Base-by-base conservation (phyloP, 2,888 invertebrate species). In the Pelosia muscerda region DNA sequence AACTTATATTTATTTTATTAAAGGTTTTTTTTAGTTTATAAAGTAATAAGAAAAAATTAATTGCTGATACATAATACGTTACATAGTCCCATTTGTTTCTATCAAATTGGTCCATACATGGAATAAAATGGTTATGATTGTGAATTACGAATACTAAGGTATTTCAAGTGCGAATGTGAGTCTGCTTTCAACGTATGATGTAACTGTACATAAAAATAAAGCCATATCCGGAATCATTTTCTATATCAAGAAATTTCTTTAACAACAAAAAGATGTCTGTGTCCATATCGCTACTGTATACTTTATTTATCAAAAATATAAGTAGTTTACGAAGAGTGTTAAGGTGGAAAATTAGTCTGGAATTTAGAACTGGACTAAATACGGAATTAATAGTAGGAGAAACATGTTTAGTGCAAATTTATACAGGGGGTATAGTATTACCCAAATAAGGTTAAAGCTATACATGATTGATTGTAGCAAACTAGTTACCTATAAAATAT, bases 401-500 rank as follows among this genome's bases (percentile, higher is more conserved):
- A 8, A 49, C 8, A 49, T 49, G 15, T 42, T 19, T 42, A 9
- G n/a, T 42, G 1, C 4, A 49, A 19, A 49, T 49, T 2, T n/a
- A 19, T 42, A 42, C 6, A 42, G 19, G 49, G 9, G n/a, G 6
- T 6, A 2, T 49, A n/a, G n/a, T n/a, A 49, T 19, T 8, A 0
- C n/a, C 9, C 9, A n/a, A n/a, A 1, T 49, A n/a, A 49, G 49
- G 19, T n/a, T 49, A 49, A 19, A n/a, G 49, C 49, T n/a, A 49
- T 49, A n/a, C n/a, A 9, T 19, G n/a, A n/a, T 49, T 49, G n/a
- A 49, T 49, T n/a, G 9, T 49, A 49, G n/a, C 49, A n/a, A n/a
- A 49, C 49, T 49, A 49, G n/a, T 49, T n/a, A 49, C n/a, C n/a
- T 8, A 49, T 49, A 49, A 49, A 49, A 49, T 49, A 49, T 49